These are phyloP conservation scores for Zaprionus africanus DNA, from an alignment of 1,140 invertebrate genomes.

Conservation along the genomic window DNA sequence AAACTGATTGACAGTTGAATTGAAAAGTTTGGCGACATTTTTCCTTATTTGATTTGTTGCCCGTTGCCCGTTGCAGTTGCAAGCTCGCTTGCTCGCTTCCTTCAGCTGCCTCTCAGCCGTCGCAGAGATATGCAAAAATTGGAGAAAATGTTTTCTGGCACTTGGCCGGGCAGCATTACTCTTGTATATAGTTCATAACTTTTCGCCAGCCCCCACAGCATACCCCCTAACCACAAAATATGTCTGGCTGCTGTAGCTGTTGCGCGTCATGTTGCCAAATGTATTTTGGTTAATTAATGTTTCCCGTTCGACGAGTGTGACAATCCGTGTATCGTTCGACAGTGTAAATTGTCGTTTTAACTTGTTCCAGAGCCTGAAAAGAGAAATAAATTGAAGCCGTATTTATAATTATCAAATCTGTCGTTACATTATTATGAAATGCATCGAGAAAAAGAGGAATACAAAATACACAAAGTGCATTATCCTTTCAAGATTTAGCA, in stretches of 20 bases:
- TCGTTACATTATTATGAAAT: not conserved
- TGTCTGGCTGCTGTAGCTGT: slow-evolving; percentile 20
- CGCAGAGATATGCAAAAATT: slow-evolving; percentile 72
- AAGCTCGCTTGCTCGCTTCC: slow-evolving; percentile 1
- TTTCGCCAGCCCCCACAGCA: slow-evolving; percentile 3
- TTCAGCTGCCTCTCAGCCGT: slow-evolving; percentile 33
- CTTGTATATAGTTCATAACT: slow-evolving; percentile 75
- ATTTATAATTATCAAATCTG: not conserved
- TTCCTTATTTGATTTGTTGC: slow-evolving; percentile 82
- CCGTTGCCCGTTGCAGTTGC: slow-evolving; percentile 35
- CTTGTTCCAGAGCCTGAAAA: not conserved
- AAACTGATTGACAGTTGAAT: slow-evolving; percentile 83
- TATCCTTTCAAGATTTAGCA: too few species aligned
- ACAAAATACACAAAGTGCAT: not conserved
- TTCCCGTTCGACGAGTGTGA: slow-evolving; percentile 30
- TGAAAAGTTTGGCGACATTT: slow-evolving; percentile 83
- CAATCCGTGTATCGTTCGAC: slow-evolving; percentile 27
- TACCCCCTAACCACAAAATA: not conserved
- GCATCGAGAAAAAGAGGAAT: not conserved
- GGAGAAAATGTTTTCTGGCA: slow-evolving; percentile 66
- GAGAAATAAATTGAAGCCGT: not conserved
- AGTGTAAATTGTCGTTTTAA: not conserved
- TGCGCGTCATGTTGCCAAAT: slow-evolving; percentile 52
- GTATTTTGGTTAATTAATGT: slow-evolving; percentile 57
- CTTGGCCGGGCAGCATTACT: slow-evolving; percentile 46